Conservation (phyloP, 64 coral and sea anemone species). For the Stylophora pistillata region DNA sequence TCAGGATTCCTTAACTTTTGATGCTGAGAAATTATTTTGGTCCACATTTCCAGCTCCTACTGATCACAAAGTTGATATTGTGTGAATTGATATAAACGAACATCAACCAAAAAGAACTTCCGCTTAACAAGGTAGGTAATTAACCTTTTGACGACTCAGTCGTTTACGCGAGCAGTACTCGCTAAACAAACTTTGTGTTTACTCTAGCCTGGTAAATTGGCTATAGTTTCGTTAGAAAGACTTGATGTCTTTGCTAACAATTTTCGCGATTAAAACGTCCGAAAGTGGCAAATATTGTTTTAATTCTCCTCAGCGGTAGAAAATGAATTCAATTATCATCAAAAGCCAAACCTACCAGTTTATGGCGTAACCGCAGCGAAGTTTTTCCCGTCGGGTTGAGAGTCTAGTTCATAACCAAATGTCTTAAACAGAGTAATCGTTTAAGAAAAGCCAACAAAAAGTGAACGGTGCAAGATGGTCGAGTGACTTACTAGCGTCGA, state of each 20-base stretch:
- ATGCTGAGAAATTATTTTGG: no score
- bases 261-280: background rate
- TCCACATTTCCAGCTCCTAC: no score
- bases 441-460: background rate
- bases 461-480: background rate
- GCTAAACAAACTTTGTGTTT: conserved; percentile 50
- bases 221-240: background rate
- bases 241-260: background rate
- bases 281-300: background rate
- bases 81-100: no score
- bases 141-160: background rate
- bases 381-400: no score
- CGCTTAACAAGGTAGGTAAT: background rate
- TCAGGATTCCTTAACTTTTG: no score
- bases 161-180: background rate
- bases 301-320: background rate
- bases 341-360: background rate
- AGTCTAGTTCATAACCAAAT: background rate
- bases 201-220: background rate
- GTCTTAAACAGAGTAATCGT: background rate
- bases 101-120: background rate
- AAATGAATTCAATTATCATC: background rate
- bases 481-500: background rate
- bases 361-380: background rate
- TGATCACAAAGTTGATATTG: no score